Evolutionary conservation across 64 coral and sea anemone species (phyloP).

Genomic region (Dendronephthya gigantea): DNA sequence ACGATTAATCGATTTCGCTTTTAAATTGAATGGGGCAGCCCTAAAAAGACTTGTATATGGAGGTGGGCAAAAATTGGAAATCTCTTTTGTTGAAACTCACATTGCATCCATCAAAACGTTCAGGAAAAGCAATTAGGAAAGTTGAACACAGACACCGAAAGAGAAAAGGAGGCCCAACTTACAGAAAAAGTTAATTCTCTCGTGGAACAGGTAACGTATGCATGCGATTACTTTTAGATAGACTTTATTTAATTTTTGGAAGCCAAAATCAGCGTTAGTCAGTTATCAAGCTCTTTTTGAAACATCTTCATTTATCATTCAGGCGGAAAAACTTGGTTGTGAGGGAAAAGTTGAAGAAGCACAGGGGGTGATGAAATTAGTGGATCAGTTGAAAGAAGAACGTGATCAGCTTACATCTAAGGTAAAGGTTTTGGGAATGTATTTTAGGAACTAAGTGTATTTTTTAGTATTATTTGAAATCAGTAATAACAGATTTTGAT

Average conservation of each 20-base stretch:
- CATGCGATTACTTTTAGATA: not conserved
- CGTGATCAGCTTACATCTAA: slow-evolving; percentile 52
- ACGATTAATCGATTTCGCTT: too few species aligned
- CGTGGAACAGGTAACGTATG: slow-evolving; percentile 51
- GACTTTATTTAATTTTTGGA: too few species aligned
- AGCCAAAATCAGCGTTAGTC: too few species aligned
- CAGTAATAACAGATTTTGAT: too few species aligned
- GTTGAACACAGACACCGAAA: slow-evolving; percentile 52
- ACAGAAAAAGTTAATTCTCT: slow-evolving; percentile 57
- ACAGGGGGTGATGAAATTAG: slow-evolving; percentile 98
- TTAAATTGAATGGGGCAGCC: too few species aligned
- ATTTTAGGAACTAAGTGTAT: not conserved
- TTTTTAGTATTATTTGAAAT: not conserved
- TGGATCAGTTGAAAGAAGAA: slow-evolving; percentile 89
- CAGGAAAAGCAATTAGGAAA: slow-evolving; percentile 19
- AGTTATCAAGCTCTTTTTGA: not conserved
- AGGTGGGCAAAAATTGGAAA: too few species aligned
- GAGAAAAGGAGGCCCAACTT: slow-evolving; percentile 38
- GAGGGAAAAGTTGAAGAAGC: slow-evolving; percentile 98
- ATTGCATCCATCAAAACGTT: not conserved
- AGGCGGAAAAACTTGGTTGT: slow-evolving; percentile 92
- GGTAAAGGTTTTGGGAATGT: not conserved
- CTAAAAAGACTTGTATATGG: too few species aligned
- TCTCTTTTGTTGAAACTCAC: too few species aligned
- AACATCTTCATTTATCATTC: not conserved